phyloP scores from a whole-genome alignment of 1,140 invertebrate genomes.

The Pogonomyrmex californicus region DNA sequence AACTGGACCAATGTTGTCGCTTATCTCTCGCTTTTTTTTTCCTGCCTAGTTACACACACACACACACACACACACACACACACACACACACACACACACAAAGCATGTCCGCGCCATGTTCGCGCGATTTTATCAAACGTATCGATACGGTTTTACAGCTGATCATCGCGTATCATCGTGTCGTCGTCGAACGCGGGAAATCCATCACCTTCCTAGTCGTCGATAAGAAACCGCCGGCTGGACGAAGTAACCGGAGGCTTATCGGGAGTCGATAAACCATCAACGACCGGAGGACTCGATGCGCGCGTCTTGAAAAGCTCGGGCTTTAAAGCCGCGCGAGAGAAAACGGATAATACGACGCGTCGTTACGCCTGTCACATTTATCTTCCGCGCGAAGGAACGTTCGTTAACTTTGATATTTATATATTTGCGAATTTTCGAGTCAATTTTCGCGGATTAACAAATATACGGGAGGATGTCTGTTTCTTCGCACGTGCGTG shows the following conservation, averaged over 20 bases:
- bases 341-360: conserved; percentile 34
- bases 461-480: neutral
- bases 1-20: neutral
- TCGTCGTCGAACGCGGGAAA: conserved; percentile 15
- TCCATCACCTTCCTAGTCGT: conserved; percentile 38
- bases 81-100: neutral
- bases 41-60: neutral
- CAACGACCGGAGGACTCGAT: neutral
- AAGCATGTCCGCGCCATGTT: neutral
- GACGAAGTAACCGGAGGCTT: conserved; percentile 16
- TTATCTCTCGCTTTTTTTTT: neutral
- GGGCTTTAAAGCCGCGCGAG: neutral
- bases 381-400: neutral
- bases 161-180: conserved; percentile 53
- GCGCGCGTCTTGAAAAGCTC: neutral
- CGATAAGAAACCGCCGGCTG: conserved; percentile 56
- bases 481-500: neutral
- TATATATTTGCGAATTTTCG: neutral
- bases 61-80: neutral
- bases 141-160: neutral
- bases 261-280: conserved; percentile 65
- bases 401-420: neutral
- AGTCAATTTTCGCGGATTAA: neutral
- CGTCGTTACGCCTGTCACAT: conserved; percentile 12
- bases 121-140: conserved; percentile 26